Base-by-base conservation (phyloP, 2,113 vertebrate species). In the Boleophthalmus pectinirostris region DNA sequence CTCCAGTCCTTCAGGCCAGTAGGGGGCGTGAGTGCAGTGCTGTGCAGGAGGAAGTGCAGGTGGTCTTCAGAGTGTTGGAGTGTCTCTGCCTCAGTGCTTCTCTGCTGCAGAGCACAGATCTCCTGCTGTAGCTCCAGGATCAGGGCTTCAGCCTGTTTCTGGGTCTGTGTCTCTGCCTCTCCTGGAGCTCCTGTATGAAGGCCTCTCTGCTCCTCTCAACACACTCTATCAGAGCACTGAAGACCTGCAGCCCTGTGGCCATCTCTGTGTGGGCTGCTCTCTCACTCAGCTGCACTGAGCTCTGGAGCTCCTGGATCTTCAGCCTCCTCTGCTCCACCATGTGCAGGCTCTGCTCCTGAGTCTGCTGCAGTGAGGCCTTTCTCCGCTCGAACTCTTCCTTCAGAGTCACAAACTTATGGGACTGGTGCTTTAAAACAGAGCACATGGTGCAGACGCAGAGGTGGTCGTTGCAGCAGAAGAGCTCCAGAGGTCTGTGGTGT, bases 211-310 rank as follows among this genome's bases (percentile, higher is more conserved):
- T 24, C 68, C 65, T 69, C n/a, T 78, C 56, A 6, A 66, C 70
- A 14, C 25, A 51, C 71, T 79, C 66, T 68, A 79, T 74, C 25
- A 79, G 53, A 23, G 12, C 8, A 38, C 49, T 79, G 67, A 74
- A 79, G 51, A 51, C 38, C 20, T n/a, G 56, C 11, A 78, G 33
- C 1, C 70, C 70, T 5, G 51, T n/a, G 24, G 70, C 33, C 15
- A 57, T 69, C 77, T 79, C 77, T 43, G 38, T 66, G 53, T 79
- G 71, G 43, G 67, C 67, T 14, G 73, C 77, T 29, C 65, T 61
- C 67, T 70, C 47, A 49, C 71, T 74, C 51, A 69, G 15, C 29
- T 29, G 24, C 57, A 29, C 57, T 29, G 57, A 60, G 24, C 24
- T 15, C 57, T 60, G 57, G 57, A 60, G 23, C 68, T 49, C n/a